phyloP scores from a whole-genome alignment of 2,797 vertebrate species.

The Labeo calbasu region DNA sequence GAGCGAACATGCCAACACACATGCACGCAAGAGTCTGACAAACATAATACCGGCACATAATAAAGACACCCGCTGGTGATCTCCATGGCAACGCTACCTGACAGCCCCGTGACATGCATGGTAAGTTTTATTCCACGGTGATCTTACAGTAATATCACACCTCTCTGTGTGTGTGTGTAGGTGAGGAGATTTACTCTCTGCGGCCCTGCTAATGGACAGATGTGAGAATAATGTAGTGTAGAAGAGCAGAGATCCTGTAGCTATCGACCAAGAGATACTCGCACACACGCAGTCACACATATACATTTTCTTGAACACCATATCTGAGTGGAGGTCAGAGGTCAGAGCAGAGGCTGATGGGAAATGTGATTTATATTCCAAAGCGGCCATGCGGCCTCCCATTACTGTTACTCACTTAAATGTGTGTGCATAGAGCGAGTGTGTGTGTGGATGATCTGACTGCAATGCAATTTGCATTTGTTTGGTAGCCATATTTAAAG shows the following conservation, averaged over 20 bases:
- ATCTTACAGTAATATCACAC: conserved; percentile 57
- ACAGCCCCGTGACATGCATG: conserved; percentile 62
- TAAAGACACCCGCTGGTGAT: conserved; percentile 56
- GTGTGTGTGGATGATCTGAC: background rate
- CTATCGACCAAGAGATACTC: conserved; percentile 60
- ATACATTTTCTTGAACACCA: conserved; percentile 58
- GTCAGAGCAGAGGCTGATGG: conserved; percentile 62
- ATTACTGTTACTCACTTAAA: conserved; percentile 61
- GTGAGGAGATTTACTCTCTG: conserved; percentile 61
- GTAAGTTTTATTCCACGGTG: conserved; percentile 60
- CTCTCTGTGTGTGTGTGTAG: conserved; percentile 21
- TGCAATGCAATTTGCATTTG: conserved; percentile 18
- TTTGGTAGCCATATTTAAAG: conserved; percentile 30
- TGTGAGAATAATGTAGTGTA: conserved; percentile 65
- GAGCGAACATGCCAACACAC: conserved; percentile 12
- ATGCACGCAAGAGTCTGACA: conserved; percentile 32
- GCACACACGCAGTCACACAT: conserved; percentile 1
- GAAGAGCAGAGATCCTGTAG: conserved; percentile 61
- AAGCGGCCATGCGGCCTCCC: conserved; percentile 45
- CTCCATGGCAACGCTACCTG: conserved; percentile 66
- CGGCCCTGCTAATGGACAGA: conserved; percentile 61
- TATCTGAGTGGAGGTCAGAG: conserved; percentile 54
- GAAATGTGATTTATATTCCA: conserved; percentile 63
- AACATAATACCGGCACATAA: conserved; percentile 55
- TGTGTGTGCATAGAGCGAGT: conserved; percentile 24